Evolutionary conservation across 2,113 vertebrate genomes (phyloP), one percentile per base, ranked within the genome.

Genomic region (Naja naja): DNA sequence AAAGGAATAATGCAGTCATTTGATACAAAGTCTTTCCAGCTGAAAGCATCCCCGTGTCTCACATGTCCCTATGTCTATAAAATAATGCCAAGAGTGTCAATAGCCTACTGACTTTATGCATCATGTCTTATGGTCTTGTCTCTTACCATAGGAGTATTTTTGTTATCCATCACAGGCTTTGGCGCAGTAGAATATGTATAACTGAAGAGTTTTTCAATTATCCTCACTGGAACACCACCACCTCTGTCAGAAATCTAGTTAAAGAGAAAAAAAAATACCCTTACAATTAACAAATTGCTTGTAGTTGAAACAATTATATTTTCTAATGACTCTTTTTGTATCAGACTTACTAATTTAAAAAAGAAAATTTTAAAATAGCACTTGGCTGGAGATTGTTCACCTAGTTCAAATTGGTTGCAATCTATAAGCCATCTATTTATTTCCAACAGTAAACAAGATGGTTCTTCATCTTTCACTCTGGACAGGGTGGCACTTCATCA

Each of bases 151-250:
- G 99, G 99, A 10, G 99, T 98, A 6, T 98, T 98, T 25, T 96
- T 97, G 89, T 98, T 98, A 94, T 99, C 98, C 92, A 96, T 92
- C 49, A 98, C 97, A 0, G 99, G 99, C 8, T 97, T 98, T 1
- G 99, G 99, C 22, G 99, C 99, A 0, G 99, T 99, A 93, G 99
- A 98, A 96, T 99, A 99, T 94, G 98, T 99, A 95, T 99, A 99
- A 97, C 99, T 99, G 20, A 99, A 99, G 5, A 99, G 98, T 23
- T 93, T 98, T 93, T 99, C 99, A 0, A 98, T 99, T 97, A 99
- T 99, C 95, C 98, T 98, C 91, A 99, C 96, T 0, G 99, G 99
- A 90, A 99, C 99, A 9, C 99, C 99, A 5, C 99, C 98, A 87
- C 99, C 99, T 97, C 97, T 97, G 97, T 99, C 99, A 2, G 99